Conservation (phyloP, 2,797 vertebrate species). For the Huso huso region DNA sequence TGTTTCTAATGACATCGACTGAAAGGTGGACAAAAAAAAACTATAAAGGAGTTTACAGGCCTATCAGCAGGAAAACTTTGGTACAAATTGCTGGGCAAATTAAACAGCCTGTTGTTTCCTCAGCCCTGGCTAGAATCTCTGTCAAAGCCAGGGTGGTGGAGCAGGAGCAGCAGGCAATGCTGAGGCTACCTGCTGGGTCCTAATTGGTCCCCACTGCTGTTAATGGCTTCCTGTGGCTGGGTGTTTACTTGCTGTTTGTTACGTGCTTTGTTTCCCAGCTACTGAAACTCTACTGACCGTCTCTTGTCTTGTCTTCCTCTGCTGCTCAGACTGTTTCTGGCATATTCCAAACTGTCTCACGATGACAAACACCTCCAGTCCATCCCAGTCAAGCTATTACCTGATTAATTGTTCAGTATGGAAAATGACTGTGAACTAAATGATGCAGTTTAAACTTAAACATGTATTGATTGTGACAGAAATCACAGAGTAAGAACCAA, state of each 20-base stretch:
- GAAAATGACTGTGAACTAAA: no score
- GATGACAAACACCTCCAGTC: constrained; percentile 40
- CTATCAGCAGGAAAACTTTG: constrained; percentile 69
- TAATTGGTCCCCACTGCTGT: constrained; percentile 86
- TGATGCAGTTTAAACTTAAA: no score
- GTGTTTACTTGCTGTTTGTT: constrained; percentile 95
- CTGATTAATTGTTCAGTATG: constrained; percentile 27
- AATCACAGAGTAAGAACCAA: no score
- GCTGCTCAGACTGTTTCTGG: constrained; percentile 2
- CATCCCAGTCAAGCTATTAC: constrained; percentile 39
- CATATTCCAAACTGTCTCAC: constrained; percentile 29
- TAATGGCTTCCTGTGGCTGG: constrained; percentile 95
- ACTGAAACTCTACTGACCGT: constrained; percentile 35
- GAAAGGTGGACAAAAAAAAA: constrained; percentile 55
- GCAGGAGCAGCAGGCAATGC: constrained; percentile 65
- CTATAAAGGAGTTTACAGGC: constrained; percentile 77
- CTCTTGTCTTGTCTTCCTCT: constrained; percentile 35
- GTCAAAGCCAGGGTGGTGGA: constrained; percentile 62
- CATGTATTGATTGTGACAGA: no score
- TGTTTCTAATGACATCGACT: constrained; percentile 70
- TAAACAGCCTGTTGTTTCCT: constrained; percentile 76
- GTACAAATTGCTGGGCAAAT: constrained; percentile 79
- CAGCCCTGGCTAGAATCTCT: constrained; percentile 49
- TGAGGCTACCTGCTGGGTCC: constrained; percentile 78
- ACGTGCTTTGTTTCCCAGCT: constrained; percentile 70